A percentile compares a stretch with the other conserved stretches of the same genome.
Conservation (phyloP, 1,140 invertebrate species). For the Gonioctena quinquepunctata region DNA sequence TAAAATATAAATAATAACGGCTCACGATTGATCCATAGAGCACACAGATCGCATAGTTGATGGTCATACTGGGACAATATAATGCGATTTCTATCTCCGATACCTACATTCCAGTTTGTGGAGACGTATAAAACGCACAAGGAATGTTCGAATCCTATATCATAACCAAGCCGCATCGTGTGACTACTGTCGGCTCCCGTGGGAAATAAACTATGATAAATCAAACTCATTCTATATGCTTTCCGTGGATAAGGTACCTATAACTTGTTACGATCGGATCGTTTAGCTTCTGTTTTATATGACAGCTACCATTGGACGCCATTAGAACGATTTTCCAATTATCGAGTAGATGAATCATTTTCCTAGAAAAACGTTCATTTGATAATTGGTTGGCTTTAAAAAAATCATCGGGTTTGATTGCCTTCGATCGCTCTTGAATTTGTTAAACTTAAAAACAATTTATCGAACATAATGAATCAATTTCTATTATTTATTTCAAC, state of each 20-base stretch:
- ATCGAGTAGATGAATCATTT: too few relatives aligned
- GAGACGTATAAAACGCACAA: background rate
- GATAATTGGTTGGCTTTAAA: too few relatives aligned
- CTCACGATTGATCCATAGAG: constrained; percentile 8
- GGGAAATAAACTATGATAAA: constrained; percentile 28
- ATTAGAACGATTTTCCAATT: background rate
- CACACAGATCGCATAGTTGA: constrained; percentile 10
- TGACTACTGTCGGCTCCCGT: constrained; percentile 29
- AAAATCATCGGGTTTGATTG: too few relatives aligned
- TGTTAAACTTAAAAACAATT: too few relatives aligned
- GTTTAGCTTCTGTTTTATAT: background rate
- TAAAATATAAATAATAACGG: background rate
- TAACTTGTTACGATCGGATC: background rate
- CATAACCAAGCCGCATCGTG: constrained; percentile 27
- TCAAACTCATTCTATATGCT: constrained; percentile 20
- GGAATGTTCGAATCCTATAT: constrained; percentile 26
- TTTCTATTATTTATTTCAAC: too few relatives aligned
- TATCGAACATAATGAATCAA: too few relatives aligned
- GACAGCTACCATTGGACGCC: background rate
- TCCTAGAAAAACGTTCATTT: too few relatives aligned
- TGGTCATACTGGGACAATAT: constrained; percentile 7
- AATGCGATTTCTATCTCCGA: constrained; percentile 2
- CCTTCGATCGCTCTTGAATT: too few relatives aligned
- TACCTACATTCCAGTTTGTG: background rate
- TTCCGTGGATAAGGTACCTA: background rate